These are phyloP conservation scores for Mirounga angustirostris DNA, from an alignment of 2,113 vertebrate genomes.

Conservation along the genomic window DNA sequence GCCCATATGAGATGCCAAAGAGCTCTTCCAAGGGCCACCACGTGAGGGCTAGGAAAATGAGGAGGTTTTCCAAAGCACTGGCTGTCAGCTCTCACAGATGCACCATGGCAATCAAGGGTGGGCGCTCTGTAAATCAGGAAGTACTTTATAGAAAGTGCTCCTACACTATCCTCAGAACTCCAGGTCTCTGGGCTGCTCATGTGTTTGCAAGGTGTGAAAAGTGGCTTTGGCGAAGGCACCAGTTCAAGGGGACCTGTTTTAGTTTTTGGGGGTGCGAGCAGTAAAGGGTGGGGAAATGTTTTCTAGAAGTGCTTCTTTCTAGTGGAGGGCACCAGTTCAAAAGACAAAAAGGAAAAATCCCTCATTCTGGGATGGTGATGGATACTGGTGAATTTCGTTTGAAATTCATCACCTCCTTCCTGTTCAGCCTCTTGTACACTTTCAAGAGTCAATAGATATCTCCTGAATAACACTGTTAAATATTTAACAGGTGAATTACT, in stretches of 20 bases:
- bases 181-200: neutral
- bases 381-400: neutral
- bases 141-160: neutral
- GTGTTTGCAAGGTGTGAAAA: neutral
- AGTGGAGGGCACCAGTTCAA: neutral
- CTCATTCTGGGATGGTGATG: neutral
- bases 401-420: neutral
- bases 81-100: neutral
- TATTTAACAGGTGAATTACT: neutral
- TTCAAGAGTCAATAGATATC: neutral
- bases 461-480: neutral
- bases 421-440: neutral
- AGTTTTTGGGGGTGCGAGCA: neutral
- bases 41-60: neutral
- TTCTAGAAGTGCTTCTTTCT: conserved; percentile 11
- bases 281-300: neutral
- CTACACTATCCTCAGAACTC: neutral
- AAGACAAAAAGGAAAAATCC: neutral
- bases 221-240: neutral
- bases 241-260: neutral
- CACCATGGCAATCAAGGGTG: neutral
- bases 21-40: neutral
- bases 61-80: neutral
- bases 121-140: neutral
- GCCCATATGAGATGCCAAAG: neutral